Percentiles rank a stretch among this genome's conserved stretches.
These are phyloP conservation scores for Acanthosepion lycidas DNA, from an alignment of 2,888 invertebrate species.

Conservation along the genomic window DNA sequence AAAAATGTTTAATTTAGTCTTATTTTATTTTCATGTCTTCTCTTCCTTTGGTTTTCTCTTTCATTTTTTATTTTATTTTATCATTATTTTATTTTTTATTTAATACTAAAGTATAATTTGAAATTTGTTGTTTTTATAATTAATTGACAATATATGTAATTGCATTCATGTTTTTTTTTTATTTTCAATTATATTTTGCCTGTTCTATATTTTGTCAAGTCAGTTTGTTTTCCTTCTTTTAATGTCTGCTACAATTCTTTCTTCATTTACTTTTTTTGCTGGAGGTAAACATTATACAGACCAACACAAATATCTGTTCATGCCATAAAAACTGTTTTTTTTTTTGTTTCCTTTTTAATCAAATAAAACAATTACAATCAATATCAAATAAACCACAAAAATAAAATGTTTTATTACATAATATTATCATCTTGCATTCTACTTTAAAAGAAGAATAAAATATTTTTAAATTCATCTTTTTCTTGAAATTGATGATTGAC, in stretches of 20 bases:
- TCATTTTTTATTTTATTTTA: background rate
- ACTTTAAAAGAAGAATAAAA: too few relatives aligned
- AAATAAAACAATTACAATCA: too few relatives aligned
- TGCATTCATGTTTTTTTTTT: background rate
- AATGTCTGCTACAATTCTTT: background rate
- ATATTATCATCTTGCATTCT: too few relatives aligned
- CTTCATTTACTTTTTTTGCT: background rate
- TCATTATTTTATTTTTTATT: background rate
- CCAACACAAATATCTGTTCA: background rate
- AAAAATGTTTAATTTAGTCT: background rate
- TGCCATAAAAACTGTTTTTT: background rate
- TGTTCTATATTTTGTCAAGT: background rate
- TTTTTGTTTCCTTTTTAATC: too few relatives aligned
- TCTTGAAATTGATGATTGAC: too few relatives aligned
- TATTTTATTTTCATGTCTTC: background rate
- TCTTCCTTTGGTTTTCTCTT: background rate
- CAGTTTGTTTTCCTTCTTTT: background rate
- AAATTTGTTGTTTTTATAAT: too few relatives aligned
- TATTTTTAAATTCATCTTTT: too few relatives aligned
- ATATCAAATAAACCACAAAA: background rate
- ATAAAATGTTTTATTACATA: background rate
- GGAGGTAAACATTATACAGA: background rate
- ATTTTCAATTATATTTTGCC: background rate
- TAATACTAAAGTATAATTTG: background rate
- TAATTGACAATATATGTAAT: background rate